These are phyloP conservation scores for Ectobius pallidus DNA, from an alignment of 2,888 invertebrate species.

Conservation along the genomic window DNA sequence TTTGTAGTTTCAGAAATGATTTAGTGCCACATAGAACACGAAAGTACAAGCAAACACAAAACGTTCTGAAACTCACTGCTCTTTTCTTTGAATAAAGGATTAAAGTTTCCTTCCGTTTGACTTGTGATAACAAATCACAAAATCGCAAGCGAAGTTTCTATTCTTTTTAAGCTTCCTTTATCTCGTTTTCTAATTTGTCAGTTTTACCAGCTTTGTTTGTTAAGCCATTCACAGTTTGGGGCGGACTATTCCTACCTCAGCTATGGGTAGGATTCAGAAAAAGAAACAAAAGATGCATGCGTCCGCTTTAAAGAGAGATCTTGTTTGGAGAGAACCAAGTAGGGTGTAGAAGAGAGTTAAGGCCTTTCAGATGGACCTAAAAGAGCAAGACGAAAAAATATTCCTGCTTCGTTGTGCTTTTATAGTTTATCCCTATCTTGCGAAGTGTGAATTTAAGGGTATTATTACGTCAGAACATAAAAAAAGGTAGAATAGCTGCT, in stretches of 20 bases:
- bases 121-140: not conserved
- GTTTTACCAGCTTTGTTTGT: not conserved
- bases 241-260: not conserved
- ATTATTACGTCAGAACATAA: not conserved
- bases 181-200: conserved; percentile 3
- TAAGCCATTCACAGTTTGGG: not conserved
- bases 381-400: not conserved
- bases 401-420: not conserved
- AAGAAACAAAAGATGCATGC: not conserved
- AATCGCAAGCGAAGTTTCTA: not conserved
- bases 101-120: not conserved
- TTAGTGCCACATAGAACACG: too few relatives aligned
- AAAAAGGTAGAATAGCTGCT: too few relatives aligned
- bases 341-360: not conserved
- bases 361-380: not conserved
- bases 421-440: not conserved
- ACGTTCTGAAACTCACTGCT: too few relatives aligned
- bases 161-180: not conserved
- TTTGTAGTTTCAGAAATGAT: too few relatives aligned
- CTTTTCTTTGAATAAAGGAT: too few relatives aligned
- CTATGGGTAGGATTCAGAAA: not conserved
- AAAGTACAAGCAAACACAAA: too few relatives aligned
- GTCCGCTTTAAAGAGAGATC: not conserved
- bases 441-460: not conserved
- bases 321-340: not conserved